Evolutionary conservation across 2,113 vertebrate species (phyloP).

Genomic region (Nothobranchius furzeri): DNA sequence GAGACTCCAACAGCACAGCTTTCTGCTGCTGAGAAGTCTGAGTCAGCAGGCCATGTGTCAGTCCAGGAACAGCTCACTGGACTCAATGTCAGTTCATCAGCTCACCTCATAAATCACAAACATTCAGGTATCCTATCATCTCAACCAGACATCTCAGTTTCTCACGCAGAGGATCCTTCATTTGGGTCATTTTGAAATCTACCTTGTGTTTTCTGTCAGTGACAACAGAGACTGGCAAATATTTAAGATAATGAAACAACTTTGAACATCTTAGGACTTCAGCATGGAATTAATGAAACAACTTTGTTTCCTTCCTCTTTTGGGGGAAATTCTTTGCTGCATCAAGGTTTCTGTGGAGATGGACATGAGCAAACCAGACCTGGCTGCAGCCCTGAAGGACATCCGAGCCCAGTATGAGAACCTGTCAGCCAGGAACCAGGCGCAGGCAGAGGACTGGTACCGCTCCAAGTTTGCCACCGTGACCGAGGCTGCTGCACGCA

Average conservation of each 20-base stretch:
- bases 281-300: too few species aligned
- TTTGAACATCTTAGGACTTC: too few species aligned
- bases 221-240: too few species aligned
- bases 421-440: slow-evolving; percentile 81
- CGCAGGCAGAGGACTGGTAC: slow-evolving; percentile 83
- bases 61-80: slow-evolving; percentile 35
- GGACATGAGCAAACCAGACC: slow-evolving; percentile 80
- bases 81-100: background rate
- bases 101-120: background rate
- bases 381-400: slow-evolving; percentile 82
- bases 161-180: too few species aligned
- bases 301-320: too few species aligned
- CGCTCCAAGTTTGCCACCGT: slow-evolving; percentile 81
- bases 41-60: slow-evolving; percentile 64
- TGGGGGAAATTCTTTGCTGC: background rate
- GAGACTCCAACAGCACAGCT: slow-evolving; percentile 54
- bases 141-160: too few species aligned
- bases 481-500: slow-evolving; percentile 75
- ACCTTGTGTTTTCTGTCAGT: too few species aligned
- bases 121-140: background rate
- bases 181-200: too few species aligned
- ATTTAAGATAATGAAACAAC: too few species aligned
- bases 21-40: slow-evolving; percentile 19
- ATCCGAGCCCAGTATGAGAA: slow-evolving; percentile 82
- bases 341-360: slow-evolving; percentile 81